Evolutionary conservation across 1,140 invertebrate genomes (phyloP), one percentile per base, ranked within the genome.

Genomic region (Heliconius nattereri): DNA sequence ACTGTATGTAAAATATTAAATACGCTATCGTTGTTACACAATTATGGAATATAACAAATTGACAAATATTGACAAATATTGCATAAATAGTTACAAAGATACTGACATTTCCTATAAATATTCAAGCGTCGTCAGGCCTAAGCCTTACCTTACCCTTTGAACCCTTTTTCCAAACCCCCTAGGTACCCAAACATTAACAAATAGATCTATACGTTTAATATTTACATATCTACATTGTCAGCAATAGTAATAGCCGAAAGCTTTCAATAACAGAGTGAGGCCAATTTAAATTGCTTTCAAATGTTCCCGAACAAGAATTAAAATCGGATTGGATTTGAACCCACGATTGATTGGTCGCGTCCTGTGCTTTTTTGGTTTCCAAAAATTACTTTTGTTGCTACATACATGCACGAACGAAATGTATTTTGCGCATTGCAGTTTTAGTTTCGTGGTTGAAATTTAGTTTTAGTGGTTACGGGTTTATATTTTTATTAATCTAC

Each of bases 241-340:
- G 20, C 54, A 1, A 6, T 52, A 52, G 49, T 52, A 52, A 52
- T 52, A 23, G 20, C 54, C 19, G 11, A 29, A 23, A 66, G 60
- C 23, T 57, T 57, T 66, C 26, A 66, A 66, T 66, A 66, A 29
- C 60, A 66, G 26, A 66, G 60, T 66, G 6, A 66, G 26, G 60
- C 26, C 23, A 66, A 26, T 66, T 29, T 9, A 66, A 66, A 66
- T 66, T 66, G 60, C 23, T 66, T 29, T 26, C 23, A 66, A 66
- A 66, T 66, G 60, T 66, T 66, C 9, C 60, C 60, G 60, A 66
- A 29, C 60, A 29, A 29, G 60, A 66, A 66, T 66, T 66, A 66
- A 66, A 66, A 66, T 66, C 11, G 60, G 60, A 66, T 66, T 66
- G 60, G 60, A 66, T 66, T 66, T 29, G 60, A 66, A 66, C n/a